phyloP scores from a whole-genome alignment of 2,888 invertebrate genomes.

The Harpalus rufipes region DNA sequence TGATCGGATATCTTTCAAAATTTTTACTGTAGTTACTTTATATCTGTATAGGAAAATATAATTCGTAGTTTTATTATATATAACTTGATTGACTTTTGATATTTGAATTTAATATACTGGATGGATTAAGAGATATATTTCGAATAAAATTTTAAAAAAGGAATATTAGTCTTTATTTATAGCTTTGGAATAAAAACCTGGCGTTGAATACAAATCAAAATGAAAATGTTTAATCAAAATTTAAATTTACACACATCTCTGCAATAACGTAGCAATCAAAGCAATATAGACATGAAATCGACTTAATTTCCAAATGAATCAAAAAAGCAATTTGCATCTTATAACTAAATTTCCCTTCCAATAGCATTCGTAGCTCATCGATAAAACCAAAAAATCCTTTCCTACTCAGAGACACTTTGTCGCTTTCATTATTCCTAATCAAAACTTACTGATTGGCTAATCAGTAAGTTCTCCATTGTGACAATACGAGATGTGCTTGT shows the following conservation, averaged over 20 bases:
- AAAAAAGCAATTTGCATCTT: constrained; percentile 43
- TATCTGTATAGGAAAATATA: too few species aligned
- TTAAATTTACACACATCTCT: constrained; percentile 6
- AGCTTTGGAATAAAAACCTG: background rate
- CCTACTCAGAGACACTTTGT: background rate
- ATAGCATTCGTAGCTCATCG: constrained; percentile 15
- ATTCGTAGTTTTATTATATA: background rate
- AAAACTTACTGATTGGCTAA: constrained; percentile 59
- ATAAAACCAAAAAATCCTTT: constrained; percentile 16
- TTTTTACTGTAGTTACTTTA: too few species aligned
- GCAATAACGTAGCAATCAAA: background rate
- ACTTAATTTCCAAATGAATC: constrained; percentile 15
- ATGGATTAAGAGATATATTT: background rate
- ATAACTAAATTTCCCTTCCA: constrained; percentile 17
- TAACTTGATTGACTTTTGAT: background rate
- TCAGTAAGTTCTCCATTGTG: constrained; percentile 46
- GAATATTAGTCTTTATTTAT: background rate
- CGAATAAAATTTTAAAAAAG: background rate
- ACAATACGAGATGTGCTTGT: constrained; percentile 14
- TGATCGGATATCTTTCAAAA: too few species aligned
- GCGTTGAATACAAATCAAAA: constrained; percentile 6
- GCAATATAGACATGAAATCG: constrained; percentile 11
- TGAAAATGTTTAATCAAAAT: constrained; percentile 7
- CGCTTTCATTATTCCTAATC: constrained; percentile 56
- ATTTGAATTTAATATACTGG: background rate